Base-by-base conservation (phyloP, 1,140 invertebrate species). In the Cyclina sinensis region DNA sequence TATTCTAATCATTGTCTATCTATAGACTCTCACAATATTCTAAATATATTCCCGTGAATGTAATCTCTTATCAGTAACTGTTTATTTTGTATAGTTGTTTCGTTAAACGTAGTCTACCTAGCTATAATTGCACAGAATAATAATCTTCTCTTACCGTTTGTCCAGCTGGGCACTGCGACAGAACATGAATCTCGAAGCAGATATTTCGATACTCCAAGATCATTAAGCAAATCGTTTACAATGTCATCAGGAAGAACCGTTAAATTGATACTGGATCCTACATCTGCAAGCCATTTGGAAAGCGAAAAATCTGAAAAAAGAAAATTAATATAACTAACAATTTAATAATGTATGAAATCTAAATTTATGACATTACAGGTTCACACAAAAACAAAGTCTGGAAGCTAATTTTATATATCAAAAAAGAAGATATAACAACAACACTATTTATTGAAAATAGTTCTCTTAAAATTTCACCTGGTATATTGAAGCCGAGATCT, bases 221-320 rank as follows among this genome's bases (percentile, higher is more conserved):
- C 51, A 32, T 80, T 30, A 1, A 80, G 30, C n/a, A 80, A 43
- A 3, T 80, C 32, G n/a, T 35, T 24, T 18, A 59, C 32, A 16
- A 59, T 43, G 51, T 59, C 18, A 1, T 9, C 30, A 21, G 37
- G 24, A 21, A 80, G 51, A 35, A 35, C n/a, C 9, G 18, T 9
- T 5, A 24, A 24, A n/a, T 2, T 32, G 9, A 5, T 24, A 27
- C 11, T 59, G 1, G n/a, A 35, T 12, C 48, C 32, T 24, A 32
- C 3, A 21, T 57, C 37, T 3, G 1, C 24, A 35, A 80, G 24
- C 78, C 78, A 80, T 43, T 80, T 80, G 14, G 54, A 21, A n/a
- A 80, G 46, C 35, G 78, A 80, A 80, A 57, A 80, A 18, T 80
- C 78, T 80, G 32, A 11, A 70, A 70, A 65, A 65, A 5, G 27